phyloP scores from a whole-genome alignment of 2,888 invertebrate genomes.

The Tyria jacobaeae region DNA sequence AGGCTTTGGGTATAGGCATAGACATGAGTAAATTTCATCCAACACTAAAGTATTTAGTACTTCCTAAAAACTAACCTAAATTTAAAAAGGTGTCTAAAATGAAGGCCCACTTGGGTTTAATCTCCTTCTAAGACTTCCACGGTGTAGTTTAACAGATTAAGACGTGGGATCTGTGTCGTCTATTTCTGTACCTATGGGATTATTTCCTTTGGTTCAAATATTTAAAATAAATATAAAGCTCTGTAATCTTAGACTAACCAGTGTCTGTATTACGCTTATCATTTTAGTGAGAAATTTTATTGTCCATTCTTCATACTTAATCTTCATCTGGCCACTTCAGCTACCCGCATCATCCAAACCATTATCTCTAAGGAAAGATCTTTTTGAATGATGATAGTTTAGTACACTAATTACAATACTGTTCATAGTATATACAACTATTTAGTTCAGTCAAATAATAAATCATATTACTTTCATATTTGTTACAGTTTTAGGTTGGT shows the following conservation, averaged over 20 bases:
- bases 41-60: too few species aligned
- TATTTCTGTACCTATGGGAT: neutral
- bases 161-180: neutral
- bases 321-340: slow-evolving; percentile 12
- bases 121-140: neutral
- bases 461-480: too few species aligned
- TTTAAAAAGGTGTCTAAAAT: neutral
- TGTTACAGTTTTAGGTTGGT: too few species aligned
- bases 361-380: slow-evolving; percentile 10
- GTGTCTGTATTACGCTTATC: neutral
- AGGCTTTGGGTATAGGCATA: too few species aligned
- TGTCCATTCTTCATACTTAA: slow-evolving; percentile 8
- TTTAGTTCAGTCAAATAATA: too few species aligned
- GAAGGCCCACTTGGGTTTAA: neutral
- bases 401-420: neutral
- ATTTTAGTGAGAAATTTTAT: neutral
- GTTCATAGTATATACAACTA: neutral
- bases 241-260: too few species aligned
- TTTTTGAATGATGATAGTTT: slow-evolving; percentile 6
- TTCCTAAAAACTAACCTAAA: too few species aligned
- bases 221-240: neutral
- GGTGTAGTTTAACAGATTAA: too few species aligned
- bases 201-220: neutral
- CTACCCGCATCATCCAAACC: slow-evolving; percentile 8
- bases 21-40: too few species aligned